Base-by-base conservation (phyloP, 2,888 invertebrate genomes). In the Diachrysia chrysitis region DNA sequence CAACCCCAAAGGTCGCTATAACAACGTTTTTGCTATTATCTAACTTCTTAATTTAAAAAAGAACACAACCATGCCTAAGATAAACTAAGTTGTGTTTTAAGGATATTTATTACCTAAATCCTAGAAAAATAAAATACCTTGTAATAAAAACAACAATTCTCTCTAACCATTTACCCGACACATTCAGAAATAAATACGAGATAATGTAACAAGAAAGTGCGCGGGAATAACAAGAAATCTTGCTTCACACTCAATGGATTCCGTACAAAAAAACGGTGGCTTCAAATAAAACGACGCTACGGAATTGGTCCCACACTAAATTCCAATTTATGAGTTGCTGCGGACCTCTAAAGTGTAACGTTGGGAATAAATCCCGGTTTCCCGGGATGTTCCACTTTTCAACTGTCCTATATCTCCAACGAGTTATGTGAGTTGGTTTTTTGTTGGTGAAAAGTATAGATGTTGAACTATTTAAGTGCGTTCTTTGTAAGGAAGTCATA, bases 291-390 rank as follows among this genome's bases (percentile, higher is more conserved):
- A 66, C 42, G 65, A 46, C 37, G 63, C 73, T 59, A 37, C 65
- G 59, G 58, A 72, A 80, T 76, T 76, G 76, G 65, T 55, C 56
- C 67, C 63, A 57, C 68, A 66, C 73, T 80, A 70, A 81, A 81
- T 72, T 74, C 66, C 67, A 70, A 81, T 81, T 80, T 79, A 79
- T 70, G 56, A 64, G 56, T 57, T n/a, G 25, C 54, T 77, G n/a
- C 42, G 58, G 42, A 63, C 63, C 59, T 69, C 64, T 46, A 57
- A 63, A 69, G 10, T 57, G 58, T 63, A 48, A 48, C 58, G 46
- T 19, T 16, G 51, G 59, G 9, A 17, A 51, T 29, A 17, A 56
- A 46, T 62, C 61, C 66, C 61, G 57, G 62, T 1, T 23, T 68
- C 21, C 51, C 66, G 60, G 71, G 46, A 59, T 54, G 1, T 61